phyloP scores from a whole-genome alignment of 2,797 vertebrate species.

The Rhinatrema bivittatum region DNA sequence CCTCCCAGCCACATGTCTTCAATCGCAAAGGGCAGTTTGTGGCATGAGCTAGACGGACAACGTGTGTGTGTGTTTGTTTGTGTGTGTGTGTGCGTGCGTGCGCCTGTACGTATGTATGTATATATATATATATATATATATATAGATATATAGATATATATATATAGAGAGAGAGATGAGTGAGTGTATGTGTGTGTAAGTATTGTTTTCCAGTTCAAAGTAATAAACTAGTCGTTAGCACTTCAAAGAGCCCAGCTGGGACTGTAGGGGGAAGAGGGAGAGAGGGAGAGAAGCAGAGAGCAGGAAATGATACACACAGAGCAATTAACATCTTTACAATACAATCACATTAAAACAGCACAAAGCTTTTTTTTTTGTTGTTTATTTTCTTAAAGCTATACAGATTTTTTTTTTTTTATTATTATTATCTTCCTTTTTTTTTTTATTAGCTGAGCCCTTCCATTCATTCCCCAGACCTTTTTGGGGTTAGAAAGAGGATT shows the following conservation, averaged over 20 bases:
- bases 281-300: constrained; percentile 56
- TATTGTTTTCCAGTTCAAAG: constrained; percentile 83
- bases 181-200: constrained; percentile 51
- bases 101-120: too few species aligned
- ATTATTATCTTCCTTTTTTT: constrained; percentile 4
- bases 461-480: constrained; percentile 1
- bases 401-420: too few species aligned
- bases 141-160: too few species aligned
- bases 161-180: too few species aligned
- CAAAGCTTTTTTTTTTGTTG: constrained; percentile 29
- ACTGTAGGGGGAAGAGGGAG: constrained; percentile 58
- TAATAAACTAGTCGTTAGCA: constrained; percentile 80
- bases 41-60: too few species aligned
- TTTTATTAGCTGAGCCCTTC: constrained; percentile 16
- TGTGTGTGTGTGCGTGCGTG: too few species aligned
- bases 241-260: constrained; percentile 85
- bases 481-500: too few species aligned
- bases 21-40: too few species aligned
- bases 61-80: too few species aligned
- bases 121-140: too few species aligned
- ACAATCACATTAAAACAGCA: constrained; percentile 54
- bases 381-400: constrained; percentile 38
- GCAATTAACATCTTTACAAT: constrained; percentile 84
- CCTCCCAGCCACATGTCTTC: too few species aligned
- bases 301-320: constrained; percentile 79